phyloP scores from a whole-genome alignment of 1,140 invertebrate species.

The Neodiprion virginianus region DNA sequence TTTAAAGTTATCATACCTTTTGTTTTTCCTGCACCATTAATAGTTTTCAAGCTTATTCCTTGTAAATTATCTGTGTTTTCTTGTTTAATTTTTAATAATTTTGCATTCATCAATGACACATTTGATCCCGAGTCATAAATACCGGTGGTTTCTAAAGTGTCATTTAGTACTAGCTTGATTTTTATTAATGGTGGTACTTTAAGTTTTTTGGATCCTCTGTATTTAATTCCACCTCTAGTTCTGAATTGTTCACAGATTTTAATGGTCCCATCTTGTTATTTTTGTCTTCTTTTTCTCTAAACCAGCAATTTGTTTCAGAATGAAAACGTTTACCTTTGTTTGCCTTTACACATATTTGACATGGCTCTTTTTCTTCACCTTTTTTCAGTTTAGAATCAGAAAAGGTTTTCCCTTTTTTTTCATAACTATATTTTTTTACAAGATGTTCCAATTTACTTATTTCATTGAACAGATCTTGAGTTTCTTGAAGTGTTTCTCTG shows the following conservation, averaged over 20 bases:
- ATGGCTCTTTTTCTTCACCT: constrained; percentile 22
- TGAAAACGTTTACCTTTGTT: constrained; percentile 42
- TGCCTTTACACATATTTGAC: constrained; percentile 43
- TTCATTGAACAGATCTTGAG: constrained; percentile 31
- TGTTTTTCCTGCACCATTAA: constrained; percentile 36
- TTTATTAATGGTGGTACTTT: constrained; percentile 45
- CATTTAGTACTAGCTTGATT: constrained; percentile 37
- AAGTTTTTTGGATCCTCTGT: constrained; percentile 44
- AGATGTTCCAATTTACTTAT: constrained; percentile 28
- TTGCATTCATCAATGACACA: constrained; percentile 41
- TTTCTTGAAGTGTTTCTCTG: constrained; percentile 30
- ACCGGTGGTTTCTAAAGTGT: constrained; percentile 29
- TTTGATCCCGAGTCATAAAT: constrained; percentile 41
- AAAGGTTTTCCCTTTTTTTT: not conserved
- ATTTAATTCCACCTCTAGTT: constrained; percentile 38
- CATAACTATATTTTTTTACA: not conserved
- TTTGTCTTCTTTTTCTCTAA: constrained; percentile 30
- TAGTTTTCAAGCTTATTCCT: constrained; percentile 28
- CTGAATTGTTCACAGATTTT: constrained; percentile 37
- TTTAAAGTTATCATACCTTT: constrained; percentile 27
- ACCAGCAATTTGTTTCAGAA: constrained; percentile 39
- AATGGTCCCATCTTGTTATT: constrained; percentile 20
- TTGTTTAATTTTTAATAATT: constrained; percentile 32
- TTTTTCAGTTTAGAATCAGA: not conserved
- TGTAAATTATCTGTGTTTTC: constrained; percentile 23